phyloP scores from a whole-genome alignment of 2,113 vertebrate genomes.

The Nestor notabilis region DNA sequence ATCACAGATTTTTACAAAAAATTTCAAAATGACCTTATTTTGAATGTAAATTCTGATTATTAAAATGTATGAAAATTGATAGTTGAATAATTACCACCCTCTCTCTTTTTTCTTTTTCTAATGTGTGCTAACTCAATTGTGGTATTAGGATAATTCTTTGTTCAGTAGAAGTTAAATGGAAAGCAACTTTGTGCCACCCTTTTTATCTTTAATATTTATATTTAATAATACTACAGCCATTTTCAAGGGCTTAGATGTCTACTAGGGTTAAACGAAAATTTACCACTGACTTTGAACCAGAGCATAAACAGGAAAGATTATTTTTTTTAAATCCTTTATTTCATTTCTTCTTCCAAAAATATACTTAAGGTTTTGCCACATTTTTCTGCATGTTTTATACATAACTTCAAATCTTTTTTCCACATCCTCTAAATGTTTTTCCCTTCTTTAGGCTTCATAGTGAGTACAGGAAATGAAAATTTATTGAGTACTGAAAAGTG shows the following conservation, averaged over 20 bases:
- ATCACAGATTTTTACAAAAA: neutral
- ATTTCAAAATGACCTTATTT: neutral
- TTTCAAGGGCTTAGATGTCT: neutral
- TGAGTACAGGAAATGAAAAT: neutral
- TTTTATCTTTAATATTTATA: neutral
- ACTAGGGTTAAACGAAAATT: neutral
- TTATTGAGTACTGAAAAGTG: neutral
- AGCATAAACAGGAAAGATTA: neutral
- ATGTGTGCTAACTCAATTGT: neutral
- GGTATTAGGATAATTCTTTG: neutral
- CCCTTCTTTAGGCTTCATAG: neutral
- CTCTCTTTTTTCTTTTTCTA: neutral
- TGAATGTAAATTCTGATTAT: neutral
- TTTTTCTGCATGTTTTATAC: neutral
- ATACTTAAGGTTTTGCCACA: neutral
- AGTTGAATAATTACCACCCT: neutral
- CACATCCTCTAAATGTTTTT: neutral
- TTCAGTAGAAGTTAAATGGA: neutral
- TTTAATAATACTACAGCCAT: no score
- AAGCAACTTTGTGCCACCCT: neutral
- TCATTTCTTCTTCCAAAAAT: neutral
- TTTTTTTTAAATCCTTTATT: neutral
- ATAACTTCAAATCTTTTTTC: neutral
- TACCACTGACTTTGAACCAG: neutral
- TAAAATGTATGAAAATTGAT: slow-evolving; percentile 11